Conservation (phyloP, 2,113 vertebrate species). For the Percina caprodes region DNA sequence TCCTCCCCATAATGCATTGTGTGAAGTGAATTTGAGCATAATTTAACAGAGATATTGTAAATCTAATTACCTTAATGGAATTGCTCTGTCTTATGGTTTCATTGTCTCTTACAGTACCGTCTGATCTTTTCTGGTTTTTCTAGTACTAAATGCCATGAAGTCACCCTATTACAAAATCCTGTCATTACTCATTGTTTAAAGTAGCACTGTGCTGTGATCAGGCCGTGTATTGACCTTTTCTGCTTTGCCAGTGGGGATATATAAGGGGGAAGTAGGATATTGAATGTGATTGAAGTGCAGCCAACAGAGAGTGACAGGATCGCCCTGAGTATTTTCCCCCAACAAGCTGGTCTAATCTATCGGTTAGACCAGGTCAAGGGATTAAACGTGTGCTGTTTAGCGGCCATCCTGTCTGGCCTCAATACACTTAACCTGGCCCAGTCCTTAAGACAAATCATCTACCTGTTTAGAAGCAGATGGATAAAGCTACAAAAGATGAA, state of each 20-base stretch:
- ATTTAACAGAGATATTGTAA: background rate
- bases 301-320: slow-evolving; percentile 67
- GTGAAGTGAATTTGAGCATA: background rate
- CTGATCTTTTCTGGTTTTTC: slow-evolving; percentile 5
- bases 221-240: slow-evolving; percentile 63
- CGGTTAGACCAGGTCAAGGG: slow-evolving; percentile 68
- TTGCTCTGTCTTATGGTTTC: slow-evolving; percentile 18
- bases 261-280: slow-evolving; percentile 54
- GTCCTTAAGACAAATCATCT: slow-evolving; percentile 49
- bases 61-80: slow-evolving; percentile 5
- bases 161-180: slow-evolving; percentile 39
- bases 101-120: slow-evolving; percentile 10
- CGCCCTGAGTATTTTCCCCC: slow-evolving; percentile 60
- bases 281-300: slow-evolving; percentile 72
- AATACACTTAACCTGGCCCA: slow-evolving; percentile 56
- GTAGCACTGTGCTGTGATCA: slow-evolving; percentile 37
- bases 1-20: background rate
- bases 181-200: slow-evolving; percentile 51
- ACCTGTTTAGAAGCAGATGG: slow-evolving; percentile 41
- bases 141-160: slow-evolving; percentile 21
- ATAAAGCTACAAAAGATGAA: slow-evolving; percentile 1
- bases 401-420: slow-evolving; percentile 69
- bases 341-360: slow-evolving; percentile 69
- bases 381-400: slow-evolving; percentile 65
- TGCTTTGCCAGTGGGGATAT: slow-evolving; percentile 41